Conservation (phyloP, 2,113 vertebrate species). For the Dermatemys mawii region DNA sequence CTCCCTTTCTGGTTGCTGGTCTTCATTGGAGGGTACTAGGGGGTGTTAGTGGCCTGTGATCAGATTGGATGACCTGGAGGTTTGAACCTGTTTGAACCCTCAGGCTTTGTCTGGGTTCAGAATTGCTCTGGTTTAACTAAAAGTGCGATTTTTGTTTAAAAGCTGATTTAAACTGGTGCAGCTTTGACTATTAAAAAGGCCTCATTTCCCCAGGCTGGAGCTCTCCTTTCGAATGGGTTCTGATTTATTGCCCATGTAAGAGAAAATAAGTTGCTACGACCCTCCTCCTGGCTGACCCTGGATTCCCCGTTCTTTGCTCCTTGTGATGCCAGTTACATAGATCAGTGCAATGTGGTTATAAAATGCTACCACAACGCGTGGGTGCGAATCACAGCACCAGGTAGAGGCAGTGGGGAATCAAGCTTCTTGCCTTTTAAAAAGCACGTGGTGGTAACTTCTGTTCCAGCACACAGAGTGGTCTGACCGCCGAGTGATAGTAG, state of each 20-base stretch:
- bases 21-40: not conserved
- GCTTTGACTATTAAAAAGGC: not conserved
- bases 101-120: not conserved
- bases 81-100: not conserved
- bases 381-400: not conserved
- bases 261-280: not conserved
- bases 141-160: not conserved
- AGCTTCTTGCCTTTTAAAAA: not conserved
- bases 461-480: not conserved
- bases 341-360: not conserved
- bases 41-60: not conserved
- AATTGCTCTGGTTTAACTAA: not conserved
- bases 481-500: not conserved
- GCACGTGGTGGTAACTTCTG: not conserved
- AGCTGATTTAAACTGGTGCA: not conserved
- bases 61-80: not conserved
- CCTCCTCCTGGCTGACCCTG: not conserved
- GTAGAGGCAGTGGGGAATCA: not conserved
- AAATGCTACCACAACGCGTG: not conserved
- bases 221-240: not conserved
- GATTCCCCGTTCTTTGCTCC: not conserved
- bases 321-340: not conserved
- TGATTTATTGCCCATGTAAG: not conserved
- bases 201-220: not conserved
- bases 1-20: not conserved